Percentiles rank a stretch among this genome's conserved stretches.
Evolutionary conservation across 2,888 invertebrate species (phyloP).

Genomic region (Andrena chrysosceles): DNA sequence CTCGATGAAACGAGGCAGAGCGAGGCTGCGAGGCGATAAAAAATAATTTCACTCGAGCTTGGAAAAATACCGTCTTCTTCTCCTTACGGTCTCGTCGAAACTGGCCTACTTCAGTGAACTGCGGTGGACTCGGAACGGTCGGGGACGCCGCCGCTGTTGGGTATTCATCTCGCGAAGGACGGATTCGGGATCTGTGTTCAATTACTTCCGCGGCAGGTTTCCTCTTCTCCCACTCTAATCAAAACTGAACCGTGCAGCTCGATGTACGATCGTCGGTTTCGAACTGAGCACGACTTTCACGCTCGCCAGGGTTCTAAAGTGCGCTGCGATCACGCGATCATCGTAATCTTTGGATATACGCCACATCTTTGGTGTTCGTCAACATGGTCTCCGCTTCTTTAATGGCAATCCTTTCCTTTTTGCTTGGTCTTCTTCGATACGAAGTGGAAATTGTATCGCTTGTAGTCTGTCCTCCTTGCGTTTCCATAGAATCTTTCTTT

Average conservation of each 20-base stretch:
- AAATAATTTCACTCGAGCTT: constrained; percentile 48
- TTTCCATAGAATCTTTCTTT: background rate
- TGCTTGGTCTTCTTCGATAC: too few relatives aligned
- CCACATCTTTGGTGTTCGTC: constrained; percentile 76
- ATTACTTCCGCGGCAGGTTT: constrained; percentile 49
- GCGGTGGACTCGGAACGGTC: background rate
- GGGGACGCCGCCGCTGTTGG: background rate
- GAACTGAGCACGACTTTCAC: constrained; percentile 25
- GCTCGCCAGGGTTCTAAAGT: constrained; percentile 18
- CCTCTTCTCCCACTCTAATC: background rate
- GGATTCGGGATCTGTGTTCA: constrained; percentile 61
- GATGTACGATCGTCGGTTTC: background rate
- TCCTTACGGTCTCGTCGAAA: constrained; percentile 1
- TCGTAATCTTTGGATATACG: constrained; percentile 76
- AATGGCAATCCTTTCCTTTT: constrained; percentile 4
- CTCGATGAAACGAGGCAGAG: constrained; percentile 24
- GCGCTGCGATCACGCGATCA: constrained; percentile 7
- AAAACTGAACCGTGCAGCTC: too few relatives aligned
- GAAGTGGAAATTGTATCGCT: too few relatives aligned
- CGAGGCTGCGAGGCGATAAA: constrained; percentile 45
- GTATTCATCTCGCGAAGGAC: constrained; percentile 55
- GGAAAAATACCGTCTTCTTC: constrained; percentile 50
- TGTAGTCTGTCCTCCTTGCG: background rate
- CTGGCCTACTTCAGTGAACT: constrained; percentile 25
- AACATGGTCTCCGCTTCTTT: background rate